Base-by-base conservation (phyloP, 2,797 vertebrate species). In the Chrysocyon brachyurus region DNA sequence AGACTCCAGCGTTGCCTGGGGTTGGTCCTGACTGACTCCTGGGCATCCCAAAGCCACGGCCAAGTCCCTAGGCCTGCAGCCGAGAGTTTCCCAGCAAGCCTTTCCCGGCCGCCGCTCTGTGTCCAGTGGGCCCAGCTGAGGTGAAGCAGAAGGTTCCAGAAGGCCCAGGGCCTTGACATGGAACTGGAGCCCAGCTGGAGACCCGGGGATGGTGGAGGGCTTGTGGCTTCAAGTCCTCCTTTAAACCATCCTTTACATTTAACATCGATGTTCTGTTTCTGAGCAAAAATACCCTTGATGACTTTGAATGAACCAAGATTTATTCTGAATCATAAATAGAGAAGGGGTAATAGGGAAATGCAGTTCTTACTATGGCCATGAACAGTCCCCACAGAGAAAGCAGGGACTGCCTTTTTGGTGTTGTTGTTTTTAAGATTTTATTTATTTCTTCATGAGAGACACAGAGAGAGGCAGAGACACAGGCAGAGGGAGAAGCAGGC, bases 111-210 rank as follows among this genome's bases (percentile, higher is more conserved):
- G 14, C 8, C 28, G 66, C 59, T 28, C 5, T 33, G 52, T 7
- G 56, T 70, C 22, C 4, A 0, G 2, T 0, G 57, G 31, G 49
- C 2, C 9, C 12, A 31, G 70, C 10, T n/a, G 46, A 2, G 40
- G 40, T 46, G 40, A 46, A 7, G 6, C 40, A 46, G 6, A 46
- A 46, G 1, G 40, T 8, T 46, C 40, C 40, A 46, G 46, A 26
- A 36, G 3, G n/a, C 40, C 12, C 16, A 2, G 63, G 82, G 40
- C 40, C 40, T 46, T 46, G 40, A 46, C 40, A 46, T 46, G 40
- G 40, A 46, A 46, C 40, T 46, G 40, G 40, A 46, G 40, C 40
- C 40, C 40, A 7, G 40, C 40, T 46, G 40, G 40, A 46, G 40
- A 88, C 66, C 11, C 0, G 49, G 33, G 26, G 21, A 33, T 73